Percentiles rank a stretch among this genome's conserved stretches.
phyloP scores from a whole-genome alignment of 2,888 invertebrate species.

The Cataglyphis cursor region DNA sequence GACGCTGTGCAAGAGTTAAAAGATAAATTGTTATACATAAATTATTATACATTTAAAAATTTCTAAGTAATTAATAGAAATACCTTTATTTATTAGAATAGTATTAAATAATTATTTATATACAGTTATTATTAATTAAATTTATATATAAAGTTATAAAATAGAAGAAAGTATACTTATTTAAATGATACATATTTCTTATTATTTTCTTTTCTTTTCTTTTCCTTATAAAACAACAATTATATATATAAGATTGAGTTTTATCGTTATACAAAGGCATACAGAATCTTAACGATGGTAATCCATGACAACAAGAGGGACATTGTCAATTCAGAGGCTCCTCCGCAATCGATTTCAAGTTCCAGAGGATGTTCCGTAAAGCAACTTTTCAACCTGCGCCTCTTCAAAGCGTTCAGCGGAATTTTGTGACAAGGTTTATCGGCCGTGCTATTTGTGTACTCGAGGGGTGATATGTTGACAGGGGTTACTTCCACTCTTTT shows the following conservation, averaged over 20 bases:
- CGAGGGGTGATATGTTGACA: conserved; percentile 85
- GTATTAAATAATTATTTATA: conserved; percentile 6
- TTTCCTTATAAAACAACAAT: conserved; percentile 21
- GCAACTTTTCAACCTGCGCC: conserved; percentile 92
- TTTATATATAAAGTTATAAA: neutral
- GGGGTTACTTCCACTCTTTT: conserved; percentile 88
- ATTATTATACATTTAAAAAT: neutral
- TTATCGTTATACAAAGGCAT: conserved; percentile 57
- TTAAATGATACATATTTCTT: conserved; percentile 12
- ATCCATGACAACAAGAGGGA: conserved; percentile 69
- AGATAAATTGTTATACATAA: neutral
- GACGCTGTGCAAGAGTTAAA: neutral
- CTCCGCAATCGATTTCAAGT: conserved; percentile 87
- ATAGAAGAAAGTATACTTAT: neutral
- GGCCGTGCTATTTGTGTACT: conserved; percentile 85
- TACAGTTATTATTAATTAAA: conserved; percentile 1
- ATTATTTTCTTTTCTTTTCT: conserved; percentile 3
- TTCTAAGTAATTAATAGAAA: neutral
- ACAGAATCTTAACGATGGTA: conserved; percentile 64
- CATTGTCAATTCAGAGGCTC: conserved; percentile 79
- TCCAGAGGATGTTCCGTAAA: conserved; percentile 92
- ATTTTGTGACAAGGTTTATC: conserved; percentile 92
- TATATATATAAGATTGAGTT: neutral
- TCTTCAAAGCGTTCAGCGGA: conserved; percentile 90
- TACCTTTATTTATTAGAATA: neutral